A percentile compares a stretch with the other conserved stretches of the same genome.
Conservation (phyloP, 1,140 invertebrate species). For the Steinernema feltiae region DNA sequence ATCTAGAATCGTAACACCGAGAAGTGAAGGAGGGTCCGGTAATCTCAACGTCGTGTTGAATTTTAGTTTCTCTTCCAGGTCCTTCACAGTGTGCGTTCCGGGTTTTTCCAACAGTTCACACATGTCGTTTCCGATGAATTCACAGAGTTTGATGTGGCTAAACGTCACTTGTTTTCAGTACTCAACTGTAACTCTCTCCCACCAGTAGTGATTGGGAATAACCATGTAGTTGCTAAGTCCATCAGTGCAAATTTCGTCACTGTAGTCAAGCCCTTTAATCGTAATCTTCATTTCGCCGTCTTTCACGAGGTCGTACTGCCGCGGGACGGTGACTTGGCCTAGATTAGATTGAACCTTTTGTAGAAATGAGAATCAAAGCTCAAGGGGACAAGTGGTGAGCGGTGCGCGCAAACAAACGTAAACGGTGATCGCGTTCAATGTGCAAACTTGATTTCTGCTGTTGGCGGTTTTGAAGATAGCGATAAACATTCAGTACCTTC, state of each 20-base stretch:
- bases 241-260: conserved; percentile 40
- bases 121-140: conserved; percentile 43
- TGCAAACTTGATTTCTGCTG: too few relatives aligned
- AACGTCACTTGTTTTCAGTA: background rate
- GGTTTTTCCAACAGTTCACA: conserved; percentile 42
- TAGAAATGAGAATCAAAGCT: too few relatives aligned
- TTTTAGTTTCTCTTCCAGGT: conserved; percentile 40
- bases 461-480: too few relatives aligned
- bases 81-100: conserved; percentile 41
- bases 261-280: conserved; percentile 35
- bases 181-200: background rate
- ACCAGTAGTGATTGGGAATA: conserved; percentile 42
- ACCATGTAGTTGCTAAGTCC: conserved; percentile 44
- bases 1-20: conserved; percentile 47
- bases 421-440: too few relatives aligned
- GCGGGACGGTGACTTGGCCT: conserved; percentile 39
- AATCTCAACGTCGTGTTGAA: conserved; percentile 42
- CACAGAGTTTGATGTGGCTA: conserved; percentile 39
- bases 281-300: conserved; percentile 38
- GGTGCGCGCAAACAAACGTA: background rate
- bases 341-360: conserved; percentile 23
- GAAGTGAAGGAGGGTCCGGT: conserved; percentile 42
- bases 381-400: background rate
- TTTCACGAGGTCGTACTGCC: conserved; percentile 43
- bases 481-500: conserved; percentile 18